Conservation (phyloP, 2,113 vertebrate species). For the Caretta caretta region DNA sequence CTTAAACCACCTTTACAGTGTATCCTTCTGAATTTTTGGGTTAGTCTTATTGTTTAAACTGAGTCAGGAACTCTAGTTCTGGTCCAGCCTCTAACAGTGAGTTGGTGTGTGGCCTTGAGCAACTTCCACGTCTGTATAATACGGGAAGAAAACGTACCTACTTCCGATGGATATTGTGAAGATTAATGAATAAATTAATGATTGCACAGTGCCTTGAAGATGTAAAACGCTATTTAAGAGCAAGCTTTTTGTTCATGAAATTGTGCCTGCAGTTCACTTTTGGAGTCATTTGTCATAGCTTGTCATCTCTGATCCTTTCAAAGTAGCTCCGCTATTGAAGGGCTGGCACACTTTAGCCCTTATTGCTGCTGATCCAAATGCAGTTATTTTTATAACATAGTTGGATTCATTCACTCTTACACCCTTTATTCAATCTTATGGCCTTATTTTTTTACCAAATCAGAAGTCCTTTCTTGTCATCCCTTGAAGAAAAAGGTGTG, state of each 20-base stretch:
- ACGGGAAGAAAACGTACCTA: constrained; percentile 51
- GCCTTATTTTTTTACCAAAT: constrained; percentile 19
- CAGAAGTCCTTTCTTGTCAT: background rate
- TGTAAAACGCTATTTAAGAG: background rate
- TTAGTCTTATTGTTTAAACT: background rate
- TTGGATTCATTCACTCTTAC: background rate
- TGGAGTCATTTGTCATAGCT: background rate
- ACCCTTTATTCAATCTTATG: background rate
- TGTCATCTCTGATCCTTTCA: background rate
- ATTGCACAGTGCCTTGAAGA: background rate
- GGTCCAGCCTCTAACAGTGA: background rate
- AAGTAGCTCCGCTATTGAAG: background rate
- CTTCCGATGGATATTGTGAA: constrained; percentile 3
- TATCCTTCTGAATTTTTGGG: background rate
- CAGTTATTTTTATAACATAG: background rate
- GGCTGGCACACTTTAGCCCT: background rate
- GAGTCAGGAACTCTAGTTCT: background rate
- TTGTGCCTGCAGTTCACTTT: background rate
- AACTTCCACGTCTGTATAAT: background rate
- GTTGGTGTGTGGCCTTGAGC: background rate
- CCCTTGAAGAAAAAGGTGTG: background rate
- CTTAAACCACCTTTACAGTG: background rate
- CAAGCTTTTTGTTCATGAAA: constrained; percentile 14
- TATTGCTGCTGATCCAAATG: background rate
- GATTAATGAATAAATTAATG: background rate